Evolutionary conservation across 1,140 invertebrate species (phyloP).

Genomic region (Drosophila mojavensis): DNA sequence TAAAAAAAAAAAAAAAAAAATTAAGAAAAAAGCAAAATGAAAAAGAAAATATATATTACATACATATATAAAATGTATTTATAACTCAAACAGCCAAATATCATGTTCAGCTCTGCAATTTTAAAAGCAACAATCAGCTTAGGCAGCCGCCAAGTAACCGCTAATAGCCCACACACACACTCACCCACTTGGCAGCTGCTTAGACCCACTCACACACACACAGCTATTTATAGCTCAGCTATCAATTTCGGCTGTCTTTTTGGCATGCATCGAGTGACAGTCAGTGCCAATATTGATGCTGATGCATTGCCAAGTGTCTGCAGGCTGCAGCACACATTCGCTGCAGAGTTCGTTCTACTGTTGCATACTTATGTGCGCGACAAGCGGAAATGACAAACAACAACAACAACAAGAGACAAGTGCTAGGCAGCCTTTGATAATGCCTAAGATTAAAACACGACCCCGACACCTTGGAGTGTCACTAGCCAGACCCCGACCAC

Average conservation of each 20-base stretch:
- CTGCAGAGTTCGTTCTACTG: slow-evolving; percentile 58
- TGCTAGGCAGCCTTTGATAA: slow-evolving; percentile 23
- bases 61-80: too few species aligned
- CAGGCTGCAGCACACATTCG: not conserved
- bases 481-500: slow-evolving; percentile 21
- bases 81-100: not conserved
- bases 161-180: slow-evolving; percentile 33
- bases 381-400: slow-evolving; percentile 73
- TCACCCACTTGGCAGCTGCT: slow-evolving; percentile 29
- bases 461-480: slow-evolving; percentile 35
- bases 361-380: slow-evolving; percentile 59
- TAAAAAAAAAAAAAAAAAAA: too few species aligned
- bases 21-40: too few species aligned
- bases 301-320: slow-evolving; percentile 66
- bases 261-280: slow-evolving; percentile 55
- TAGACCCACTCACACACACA: slow-evolving; percentile 13
- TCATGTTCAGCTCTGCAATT: not conserved
- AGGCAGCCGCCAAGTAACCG: slow-evolving; percentile 40
- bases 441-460: slow-evolving; percentile 3
- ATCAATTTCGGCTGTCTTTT: slow-evolving; percentile 32
- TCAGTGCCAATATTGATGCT: slow-evolving; percentile 66
- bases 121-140: slow-evolving; percentile 11
- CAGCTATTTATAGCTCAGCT: slow-evolving; percentile 42
- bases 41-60: too few species aligned
- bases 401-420: slow-evolving; percentile 14